Evolutionary conservation across 2,797 vertebrate species (phyloP).

Genomic region (Myotis pilosus): DNA sequence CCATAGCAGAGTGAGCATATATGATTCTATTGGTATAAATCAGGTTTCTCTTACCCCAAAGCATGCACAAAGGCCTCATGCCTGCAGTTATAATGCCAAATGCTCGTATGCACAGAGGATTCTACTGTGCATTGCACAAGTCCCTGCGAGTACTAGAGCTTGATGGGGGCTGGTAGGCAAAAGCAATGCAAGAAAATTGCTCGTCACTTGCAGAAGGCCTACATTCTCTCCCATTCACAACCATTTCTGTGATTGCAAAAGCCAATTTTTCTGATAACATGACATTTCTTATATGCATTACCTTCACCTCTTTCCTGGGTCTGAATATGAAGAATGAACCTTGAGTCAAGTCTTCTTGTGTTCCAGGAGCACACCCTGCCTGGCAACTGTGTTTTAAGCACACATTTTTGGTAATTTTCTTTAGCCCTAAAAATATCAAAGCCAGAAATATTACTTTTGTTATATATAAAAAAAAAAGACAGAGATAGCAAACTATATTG

Average conservation of each 20-base stretch:
- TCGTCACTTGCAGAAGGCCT: neutral
- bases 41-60: neutral
- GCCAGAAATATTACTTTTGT: neutral
- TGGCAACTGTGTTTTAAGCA: neutral
- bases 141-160: too few species aligned
- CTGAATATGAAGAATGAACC: neutral
- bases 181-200: neutral
- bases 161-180: neutral
- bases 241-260: neutral
- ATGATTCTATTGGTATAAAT: neutral
- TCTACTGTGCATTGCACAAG: neutral
- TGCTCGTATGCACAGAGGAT: neutral
- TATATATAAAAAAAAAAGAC: neutral
- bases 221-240: neutral
- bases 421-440: conserved; percentile 22
- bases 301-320: neutral
- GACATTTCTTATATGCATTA: neutral
- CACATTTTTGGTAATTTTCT: conserved; percentile 4
- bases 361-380: neutral
- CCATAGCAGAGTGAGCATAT: neutral
- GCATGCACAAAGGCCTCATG: neutral
- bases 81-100: neutral
- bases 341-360: neutral
- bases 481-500: neutral
- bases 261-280: neutral